Evolutionary conservation across 2,888 invertebrate genomes (phyloP), one percentile per base, ranked within the genome.

Genomic region (Deilephila elpenor): DNA sequence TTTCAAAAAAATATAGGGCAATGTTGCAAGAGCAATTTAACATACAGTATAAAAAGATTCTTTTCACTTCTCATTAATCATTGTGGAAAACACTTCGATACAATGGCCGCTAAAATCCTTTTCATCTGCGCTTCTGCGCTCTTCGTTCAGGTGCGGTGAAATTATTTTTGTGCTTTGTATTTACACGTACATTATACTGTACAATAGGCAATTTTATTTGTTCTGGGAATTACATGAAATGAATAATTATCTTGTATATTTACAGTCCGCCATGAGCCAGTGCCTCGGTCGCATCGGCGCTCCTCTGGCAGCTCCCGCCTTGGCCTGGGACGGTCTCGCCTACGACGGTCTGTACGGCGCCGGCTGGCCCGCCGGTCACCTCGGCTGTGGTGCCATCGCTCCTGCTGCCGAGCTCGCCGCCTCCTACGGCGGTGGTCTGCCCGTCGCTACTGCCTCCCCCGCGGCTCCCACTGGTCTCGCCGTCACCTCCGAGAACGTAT

Each of bases 401-500:
- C 67, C 70, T 17, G 67, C 67, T 0, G 44, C 20, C 25, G 59
- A 7, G 53, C 53, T 70, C 20, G 60, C 19, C 32, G 72, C 72
- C 14, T n/a, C 70, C 70, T 79, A 79, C 75, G 71, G 73, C 77
- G 80, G 75, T 72, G 72, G 64, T 3, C 77, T 74, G 76, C 77
- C 51, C 60, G 60, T 59, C 25, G 20, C 67, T 32, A 72, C 34
- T 25, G 64, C 60, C 53, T 67, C 51, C 51, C 67, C 67, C 67
- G 25, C 32, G 5, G 70, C 70, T 53, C 71, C 67, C 34, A 64
- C 71, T 53, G 75, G 75, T 32, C 71, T 73, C 19, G 71, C 80
- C 8, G 77, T 85, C 20, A 72, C 78, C n/a, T 83, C 83, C 29
- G 82, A 83, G 59, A 82, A 83, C 73, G 78, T 73, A 3, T 79